Evolutionary conservation across 2,888 invertebrate genomes (phyloP).

Genomic region (Molorchus minor): DNA sequence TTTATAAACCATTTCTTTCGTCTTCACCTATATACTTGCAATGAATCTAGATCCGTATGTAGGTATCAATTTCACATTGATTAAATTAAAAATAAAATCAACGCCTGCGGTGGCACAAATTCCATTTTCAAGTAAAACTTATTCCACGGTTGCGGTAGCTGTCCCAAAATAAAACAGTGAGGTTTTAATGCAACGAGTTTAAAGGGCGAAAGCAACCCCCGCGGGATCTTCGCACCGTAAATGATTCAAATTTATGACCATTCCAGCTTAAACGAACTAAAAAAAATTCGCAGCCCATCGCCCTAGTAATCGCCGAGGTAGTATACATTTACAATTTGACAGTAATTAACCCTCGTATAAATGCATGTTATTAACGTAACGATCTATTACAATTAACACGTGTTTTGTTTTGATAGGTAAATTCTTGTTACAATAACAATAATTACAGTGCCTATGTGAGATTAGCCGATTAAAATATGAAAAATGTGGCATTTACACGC

Average conservation of each 20-base stretch:
- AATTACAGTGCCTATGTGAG: slow-evolving; percentile 28
- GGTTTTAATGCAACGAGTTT: not conserved
- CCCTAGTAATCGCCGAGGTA: not conserved
- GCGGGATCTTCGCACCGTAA: slow-evolving; percentile 1
- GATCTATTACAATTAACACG: slow-evolving; percentile 10
- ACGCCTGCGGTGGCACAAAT: too few relatives aligned
- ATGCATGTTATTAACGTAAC: slow-evolving; percentile 7
- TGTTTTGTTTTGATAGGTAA: slow-evolving; percentile 18
- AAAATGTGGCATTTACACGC: slow-evolving; percentile 28
- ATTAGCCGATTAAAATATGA: slow-evolving; percentile 30
- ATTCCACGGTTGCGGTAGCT: not conserved
- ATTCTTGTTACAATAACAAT: slow-evolving; percentile 26
- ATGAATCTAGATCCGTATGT: too few relatives aligned
- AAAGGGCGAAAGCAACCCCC: slow-evolving; percentile 1
- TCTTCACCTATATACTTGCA: too few relatives aligned
- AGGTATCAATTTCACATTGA: too few relatives aligned
- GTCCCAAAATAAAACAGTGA: slow-evolving; percentile 1
- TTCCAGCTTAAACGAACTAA: not conserved
- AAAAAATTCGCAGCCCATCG: slow-evolving; percentile 1
- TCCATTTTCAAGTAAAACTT: not conserved
- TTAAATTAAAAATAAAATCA: too few relatives aligned
- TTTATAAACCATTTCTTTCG: too few relatives aligned
- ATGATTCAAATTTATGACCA: slow-evolving; percentile 15
- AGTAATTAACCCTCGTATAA: slow-evolving; percentile 14
- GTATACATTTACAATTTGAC: slow-evolving; percentile 6